phyloP scores from a whole-genome alignment of 2,888 invertebrate species.

The Eumacrocentrus americanus region DNA sequence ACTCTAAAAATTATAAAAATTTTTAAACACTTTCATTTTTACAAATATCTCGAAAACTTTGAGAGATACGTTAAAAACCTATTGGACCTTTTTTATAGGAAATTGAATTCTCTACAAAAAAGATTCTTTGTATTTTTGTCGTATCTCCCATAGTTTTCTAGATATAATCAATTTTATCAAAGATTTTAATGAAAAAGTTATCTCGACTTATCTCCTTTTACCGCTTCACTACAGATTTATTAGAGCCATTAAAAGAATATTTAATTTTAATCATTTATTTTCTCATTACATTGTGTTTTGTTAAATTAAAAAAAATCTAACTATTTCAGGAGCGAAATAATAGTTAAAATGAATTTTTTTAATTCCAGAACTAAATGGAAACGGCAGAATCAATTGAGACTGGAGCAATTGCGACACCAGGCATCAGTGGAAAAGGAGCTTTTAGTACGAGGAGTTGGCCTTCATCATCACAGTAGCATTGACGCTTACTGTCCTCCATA shows the following conservation, averaged over 20 bases:
- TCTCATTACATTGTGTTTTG: too few species aligned
- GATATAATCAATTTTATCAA: too few species aligned
- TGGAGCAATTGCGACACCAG: slow-evolving; percentile 86
- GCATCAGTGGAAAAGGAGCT: slow-evolving; percentile 77
- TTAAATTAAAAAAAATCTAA: too few species aligned
- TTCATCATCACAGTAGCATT: slow-evolving; percentile 53
- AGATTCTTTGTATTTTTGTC: background rate
- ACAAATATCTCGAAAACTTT: background rate
- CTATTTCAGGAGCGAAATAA: too few species aligned
- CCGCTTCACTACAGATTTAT: background rate
- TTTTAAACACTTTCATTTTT: background rate
- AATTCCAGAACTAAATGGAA: slow-evolving; percentile 82
- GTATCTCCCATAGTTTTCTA: background rate
- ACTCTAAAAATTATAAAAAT: background rate
- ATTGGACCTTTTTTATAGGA: background rate
- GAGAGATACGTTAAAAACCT: background rate
- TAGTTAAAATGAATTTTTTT: too few species aligned
- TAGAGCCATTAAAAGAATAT: background rate
- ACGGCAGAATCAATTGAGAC: slow-evolving; percentile 83
- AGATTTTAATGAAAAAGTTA: too few species aligned
- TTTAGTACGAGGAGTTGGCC: slow-evolving; percentile 60
- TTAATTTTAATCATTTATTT: background rate
- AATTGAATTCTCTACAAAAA: background rate
- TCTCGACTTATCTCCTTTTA: too few species aligned
- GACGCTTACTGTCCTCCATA: slow-evolving; percentile 56